phyloP scores from a whole-genome alignment of 1,140 invertebrate genomes.

The Panagrolaimus sp. region DNA sequence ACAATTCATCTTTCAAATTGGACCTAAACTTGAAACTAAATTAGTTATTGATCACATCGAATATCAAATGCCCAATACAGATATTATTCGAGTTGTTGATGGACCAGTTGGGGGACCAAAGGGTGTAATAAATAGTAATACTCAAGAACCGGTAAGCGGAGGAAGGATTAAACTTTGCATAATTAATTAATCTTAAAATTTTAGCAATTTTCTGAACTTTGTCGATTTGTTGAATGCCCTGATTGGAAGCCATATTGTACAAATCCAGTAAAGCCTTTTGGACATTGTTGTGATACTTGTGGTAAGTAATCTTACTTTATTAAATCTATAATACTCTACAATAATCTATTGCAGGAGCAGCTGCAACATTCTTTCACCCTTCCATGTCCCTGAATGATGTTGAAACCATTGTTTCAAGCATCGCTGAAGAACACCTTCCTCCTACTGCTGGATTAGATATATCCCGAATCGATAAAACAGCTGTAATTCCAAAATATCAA shows the following conservation, averaged over 20 bases:
- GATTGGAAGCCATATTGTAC: not conserved
- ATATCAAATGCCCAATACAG: not conserved
- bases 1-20: not conserved
- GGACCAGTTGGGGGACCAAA: not conserved
- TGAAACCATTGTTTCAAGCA: not conserved
- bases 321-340: too few species aligned
- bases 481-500: not conserved
- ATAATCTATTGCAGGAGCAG: not conserved
- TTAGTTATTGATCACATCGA: not conserved
- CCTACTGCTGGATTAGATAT: not conserved
- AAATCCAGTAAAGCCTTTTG: not conserved
- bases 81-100: not conserved
- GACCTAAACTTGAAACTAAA: not conserved
- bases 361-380: not conserved
- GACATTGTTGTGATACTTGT: not conserved
- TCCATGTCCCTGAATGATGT: not conserved
- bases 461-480: not conserved
- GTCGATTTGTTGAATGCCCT: not conserved
- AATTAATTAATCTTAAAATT: not conserved
- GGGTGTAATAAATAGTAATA: not conserved
- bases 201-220: slow-evolving; percentile 4
- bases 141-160: not conserved
- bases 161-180: not conserved
- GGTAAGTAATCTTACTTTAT: too few species aligned
- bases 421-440: not conserved